A percentile compares a stretch with the other conserved stretches of the same genome.
These are phyloP conservation scores for Porites australiensis DNA, from an alignment of 64 coral and sea anemone genomes.

Conservation along the genomic window DNA sequence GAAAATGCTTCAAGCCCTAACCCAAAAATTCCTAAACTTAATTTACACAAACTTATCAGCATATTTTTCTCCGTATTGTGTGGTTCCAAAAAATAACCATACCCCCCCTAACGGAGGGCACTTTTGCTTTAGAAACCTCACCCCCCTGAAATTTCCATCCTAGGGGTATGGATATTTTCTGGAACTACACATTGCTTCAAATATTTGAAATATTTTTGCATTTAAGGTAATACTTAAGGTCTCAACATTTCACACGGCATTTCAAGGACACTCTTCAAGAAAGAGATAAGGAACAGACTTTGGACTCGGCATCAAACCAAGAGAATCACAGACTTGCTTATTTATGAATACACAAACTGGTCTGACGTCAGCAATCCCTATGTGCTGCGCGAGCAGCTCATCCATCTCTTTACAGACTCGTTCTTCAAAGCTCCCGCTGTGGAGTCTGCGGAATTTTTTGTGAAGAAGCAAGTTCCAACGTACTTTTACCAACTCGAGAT, in stretches of 20 bases:
- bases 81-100: too few relatives aligned
- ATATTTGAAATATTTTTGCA: background rate
- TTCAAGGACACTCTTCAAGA: constrained; percentile 15
- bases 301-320: constrained; percentile 71
- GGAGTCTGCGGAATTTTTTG: constrained; percentile 68
- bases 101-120: too few relatives aligned
- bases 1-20: too few relatives aligned
- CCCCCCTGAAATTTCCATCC: too few relatives aligned
- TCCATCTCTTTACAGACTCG: constrained; percentile 67
- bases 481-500: constrained; percentile 63
- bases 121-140: too few relatives aligned
- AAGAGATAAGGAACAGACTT: constrained; percentile 32
- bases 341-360: constrained; percentile 81
- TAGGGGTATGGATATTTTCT: too few relatives aligned
- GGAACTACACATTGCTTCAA: too few relatives aligned
- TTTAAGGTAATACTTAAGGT: constrained; percentile 54
- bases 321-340: constrained; percentile 40
- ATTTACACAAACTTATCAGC: too few relatives aligned
- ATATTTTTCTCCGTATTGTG: too few relatives aligned
- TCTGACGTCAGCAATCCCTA: constrained; percentile 48
- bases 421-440: constrained; percentile 77
- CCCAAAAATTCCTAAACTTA: too few relatives aligned
- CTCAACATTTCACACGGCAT: constrained; percentile 53
- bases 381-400: constrained; percentile 55
- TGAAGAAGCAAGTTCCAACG: constrained; percentile 38